Evolutionary conservation across 1,140 invertebrate genomes (phyloP), one percentile per base, ranked within the genome.

Genomic region (Drosophila yakuba): DNA sequence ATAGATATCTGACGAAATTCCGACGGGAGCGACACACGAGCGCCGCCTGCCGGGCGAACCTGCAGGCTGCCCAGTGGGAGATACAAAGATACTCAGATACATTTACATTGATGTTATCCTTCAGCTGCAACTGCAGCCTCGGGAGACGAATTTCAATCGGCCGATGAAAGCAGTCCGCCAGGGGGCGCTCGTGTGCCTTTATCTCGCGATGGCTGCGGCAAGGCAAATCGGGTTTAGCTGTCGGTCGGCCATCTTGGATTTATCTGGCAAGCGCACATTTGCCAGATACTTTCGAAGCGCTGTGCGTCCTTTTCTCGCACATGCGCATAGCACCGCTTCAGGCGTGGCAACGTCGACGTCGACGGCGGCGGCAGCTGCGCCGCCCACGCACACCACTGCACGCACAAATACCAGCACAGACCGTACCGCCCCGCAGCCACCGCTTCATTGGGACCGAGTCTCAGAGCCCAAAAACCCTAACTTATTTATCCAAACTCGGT

Each of bases 271-370:
- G 7, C 39, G 28, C 48, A 62, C 71, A 80, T 71, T 74, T 69
- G 55, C 11, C 61, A 64, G 74, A 51, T 69, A 78, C 63, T 54
- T 38, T 35, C 20, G 17, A 45, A 66, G 43, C 51, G 47, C 47
- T 47, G 59, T 79, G 79, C 83, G 80, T 88, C 85, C 83, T 75
- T 84, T 74, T 88, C 77, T 39, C 77, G 85, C 84, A 88, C 84
- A 88, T 89, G 83, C 83, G 83, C 83, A 36, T 52, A 14, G 71
- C 52, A 38, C 59, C 14, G 23, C 50, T 61, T 60, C 58, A 85
- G 82, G 82, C 84, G 83, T 88, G 83, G 78, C 83, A 72, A 82
- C 56, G 60, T 73, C 47, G 50, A 32, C 84, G 61, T 57, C 62
- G 55, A 20, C 56, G 58, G 25, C 60, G 12, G 62, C 56, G 35